phyloP scores from a whole-genome alignment of 2,113 vertebrate species.

The Centropus bengalensis region DNA sequence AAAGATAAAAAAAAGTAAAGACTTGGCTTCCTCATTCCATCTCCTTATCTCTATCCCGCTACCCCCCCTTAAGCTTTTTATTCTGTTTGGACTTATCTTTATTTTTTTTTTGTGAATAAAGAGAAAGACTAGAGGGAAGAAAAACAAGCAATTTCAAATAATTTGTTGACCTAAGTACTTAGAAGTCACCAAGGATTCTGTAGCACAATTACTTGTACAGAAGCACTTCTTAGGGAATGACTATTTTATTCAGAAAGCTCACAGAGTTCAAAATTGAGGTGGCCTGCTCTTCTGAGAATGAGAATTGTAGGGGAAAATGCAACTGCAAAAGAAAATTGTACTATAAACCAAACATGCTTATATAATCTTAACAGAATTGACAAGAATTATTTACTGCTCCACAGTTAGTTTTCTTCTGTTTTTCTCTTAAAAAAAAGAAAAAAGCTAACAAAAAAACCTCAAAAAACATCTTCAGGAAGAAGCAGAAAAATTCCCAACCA shows the following conservation, averaged over 20 bases:
- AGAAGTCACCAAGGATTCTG: neutral
- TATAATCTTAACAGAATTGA: conserved; percentile 14
- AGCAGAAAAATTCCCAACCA: neutral
- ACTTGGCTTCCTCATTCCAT: neutral
- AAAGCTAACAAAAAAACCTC: neutral
- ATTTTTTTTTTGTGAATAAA: neutral
- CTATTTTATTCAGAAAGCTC: neutral
- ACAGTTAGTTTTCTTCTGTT: neutral
- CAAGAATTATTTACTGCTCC: conserved; percentile 39
- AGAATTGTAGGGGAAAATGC: neutral
- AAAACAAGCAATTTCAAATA: neutral
- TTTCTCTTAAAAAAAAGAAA: conserved; percentile 1
- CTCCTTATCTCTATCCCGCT: neutral
- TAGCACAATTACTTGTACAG: conserved; percentile 5
- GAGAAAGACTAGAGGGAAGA: conserved; percentile 2
- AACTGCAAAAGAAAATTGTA: conserved; percentile 12
- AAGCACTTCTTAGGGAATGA: neutral
- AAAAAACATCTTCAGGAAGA: neutral
- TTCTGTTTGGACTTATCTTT: neutral
- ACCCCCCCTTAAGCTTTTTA: neutral
- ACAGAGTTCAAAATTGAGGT: conserved; percentile 50
- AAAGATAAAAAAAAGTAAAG: neutral
- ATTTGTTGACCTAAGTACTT: conserved; percentile 22
- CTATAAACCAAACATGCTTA: neutral
- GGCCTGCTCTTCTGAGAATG: neutral